Evolutionary conservation across 1,140 invertebrate genomes (phyloP).

Genomic region (Polyergus mexicanus): DNA sequence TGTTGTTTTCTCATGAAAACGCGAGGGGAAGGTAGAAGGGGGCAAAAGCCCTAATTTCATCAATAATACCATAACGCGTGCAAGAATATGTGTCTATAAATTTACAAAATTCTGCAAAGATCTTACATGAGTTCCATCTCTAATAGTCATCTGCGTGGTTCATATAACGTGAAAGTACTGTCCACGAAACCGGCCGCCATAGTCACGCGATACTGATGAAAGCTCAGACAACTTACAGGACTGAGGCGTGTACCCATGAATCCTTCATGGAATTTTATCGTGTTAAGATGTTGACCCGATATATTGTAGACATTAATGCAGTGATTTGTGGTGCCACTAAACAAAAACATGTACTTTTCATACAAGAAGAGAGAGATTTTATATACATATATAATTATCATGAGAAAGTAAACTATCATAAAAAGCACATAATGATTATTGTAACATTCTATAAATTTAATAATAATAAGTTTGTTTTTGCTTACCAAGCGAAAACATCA

Average conservation of each 20-base stretch:
- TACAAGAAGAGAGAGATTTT: conserved; percentile 38
- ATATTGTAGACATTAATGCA: conserved; percentile 93
- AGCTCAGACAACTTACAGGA: conserved; percentile 94
- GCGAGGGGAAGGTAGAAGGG: neutral
- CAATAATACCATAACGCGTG: neutral
- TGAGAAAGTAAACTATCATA: conserved; percentile 49
- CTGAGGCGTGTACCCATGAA: conserved; percentile 96
- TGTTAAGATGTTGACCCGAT: conserved; percentile 90
- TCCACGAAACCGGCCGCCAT: conserved; percentile 93
- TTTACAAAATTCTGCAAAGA: conserved; percentile 63
- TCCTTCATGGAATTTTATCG: conserved; percentile 95
- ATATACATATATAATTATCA: conserved; percentile 38
- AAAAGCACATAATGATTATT: neutral
- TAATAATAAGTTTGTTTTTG: conserved; percentile 62
- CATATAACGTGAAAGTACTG: conserved; percentile 92
- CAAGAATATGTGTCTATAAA: conserved; percentile 19
- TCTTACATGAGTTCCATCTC: conserved; percentile 80
- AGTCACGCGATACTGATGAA: conserved; percentile 93
- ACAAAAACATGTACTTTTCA: conserved; percentile 66
- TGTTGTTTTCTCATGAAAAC: neutral
- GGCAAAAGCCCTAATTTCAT: conserved; percentile 1
- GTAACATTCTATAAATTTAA: conserved; percentile 18
- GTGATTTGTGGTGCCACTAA: conserved; percentile 94
- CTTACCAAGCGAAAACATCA: conserved; percentile 94
- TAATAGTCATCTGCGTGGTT: conserved; percentile 90